Evolutionary conservation across 2,113 vertebrate genomes (phyloP), one percentile per base, ranked within the genome.

Genomic region (Hyperoodon ampullatus): DNA sequence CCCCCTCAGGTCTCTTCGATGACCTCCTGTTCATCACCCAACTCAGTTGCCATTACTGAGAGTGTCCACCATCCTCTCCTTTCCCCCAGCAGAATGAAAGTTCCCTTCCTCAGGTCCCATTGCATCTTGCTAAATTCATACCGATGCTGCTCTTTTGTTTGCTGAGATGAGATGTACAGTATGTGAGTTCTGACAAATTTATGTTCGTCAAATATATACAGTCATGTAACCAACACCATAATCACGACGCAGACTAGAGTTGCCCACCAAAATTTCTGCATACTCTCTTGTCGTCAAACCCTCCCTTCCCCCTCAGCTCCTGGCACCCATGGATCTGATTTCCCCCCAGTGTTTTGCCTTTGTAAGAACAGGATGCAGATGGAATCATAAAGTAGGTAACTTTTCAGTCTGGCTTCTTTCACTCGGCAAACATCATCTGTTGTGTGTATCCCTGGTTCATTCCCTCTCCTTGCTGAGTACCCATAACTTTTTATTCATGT

Each of bases 191-290:
- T 89, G 72, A 70, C 44, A 70, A 12, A 18, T 35, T 12, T 1
- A 1, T 63, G 3, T 30, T 61, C 26, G 5, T 42, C 33, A n/a
- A 1, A 8, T 60, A 2, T 18, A 1, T 44, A 4, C 10, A 8
- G 12, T 63, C 61, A 15, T 6, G 1, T 77, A 47, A 26, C 21
- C 53, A 11, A 66, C 15, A 16, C 21, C 18, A 3, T 19, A 19
- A 21, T 72, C 39, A 14, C 39, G n/a, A 24, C 14, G 35, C n/a
- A 2, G 28, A 58, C 16, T 15, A 68, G 23, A 83, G 26, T 24
- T n/a, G 61, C 23, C 35, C 5, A 28, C 8, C 42, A 5, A 0
- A 30, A 8, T 18, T 35, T 55, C 85, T 44, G 77, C 1, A 1
- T 13, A 16, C 61, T 24, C 44, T 28, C n/a, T 35, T 35, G 18